Evolutionary conservation across 1,140 invertebrate species (phyloP), one percentile per base, ranked within the genome.

Genomic region (Hirudo medicinalis): DNA sequence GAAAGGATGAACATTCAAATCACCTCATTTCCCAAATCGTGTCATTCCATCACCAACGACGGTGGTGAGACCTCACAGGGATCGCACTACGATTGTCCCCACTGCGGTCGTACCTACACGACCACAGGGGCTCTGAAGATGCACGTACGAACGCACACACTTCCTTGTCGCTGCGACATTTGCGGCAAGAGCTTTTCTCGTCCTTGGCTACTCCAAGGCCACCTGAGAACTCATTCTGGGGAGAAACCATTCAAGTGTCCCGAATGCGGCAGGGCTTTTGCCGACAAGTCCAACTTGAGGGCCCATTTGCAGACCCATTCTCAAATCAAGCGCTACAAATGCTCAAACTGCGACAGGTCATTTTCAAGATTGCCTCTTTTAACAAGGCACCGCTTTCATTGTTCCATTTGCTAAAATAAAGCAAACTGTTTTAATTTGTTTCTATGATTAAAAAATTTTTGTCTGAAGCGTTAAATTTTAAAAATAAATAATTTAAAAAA

Each of bases 181-280:
- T 98, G 94, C 80, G 94, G 94, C 0, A 97, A 97, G 80, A 92
- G 93, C 0, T 98, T 98, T 84, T 95, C 91, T 1, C 84, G 94
- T 32, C 94, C 94, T 0, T 97, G 94, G 94, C 82, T 97, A 29
- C 86, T 97, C 2, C 93, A 97, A 82, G 84, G 82, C 11, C 82
- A 83, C 72, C 78, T 83, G 20, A 70, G 82, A 36, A 83, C 81
- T 15, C 82, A 83, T 71, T 82, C 82, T 0, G 82, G 94, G 0
- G 95, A 97, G 82, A 97, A 97, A 77, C 94, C 95, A 0, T 98
- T 97, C 85, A 89, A 90, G 32, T 98, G 94, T 81, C 88, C 88
- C 68, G 91, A 94, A 78, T 97, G 95, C 81, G 89, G 91, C 75
- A 87, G 94, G 15, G 92, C 94, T 1, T 98, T 97, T 81, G 95